A percentile compares a stretch with the other conserved stretches of the same genome.
Evolutionary conservation across 2,888 invertebrate species (phyloP).

Genomic region (Dicyrtomina minuta): DNA sequence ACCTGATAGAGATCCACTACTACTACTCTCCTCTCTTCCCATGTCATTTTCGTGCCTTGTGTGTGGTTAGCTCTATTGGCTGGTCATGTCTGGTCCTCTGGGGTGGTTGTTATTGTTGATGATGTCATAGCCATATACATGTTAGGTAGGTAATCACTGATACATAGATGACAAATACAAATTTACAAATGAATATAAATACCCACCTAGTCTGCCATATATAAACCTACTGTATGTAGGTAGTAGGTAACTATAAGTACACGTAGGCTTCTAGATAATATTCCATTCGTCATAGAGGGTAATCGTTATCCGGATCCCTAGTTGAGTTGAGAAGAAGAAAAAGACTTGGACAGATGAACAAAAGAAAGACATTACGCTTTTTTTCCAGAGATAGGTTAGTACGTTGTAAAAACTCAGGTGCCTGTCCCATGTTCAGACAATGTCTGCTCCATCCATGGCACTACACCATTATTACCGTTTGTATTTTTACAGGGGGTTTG

Average conservation of each 20-base stretch:
- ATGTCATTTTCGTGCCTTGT: background rate
- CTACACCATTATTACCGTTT: too few species aligned
- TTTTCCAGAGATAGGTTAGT: constrained; percentile 15
- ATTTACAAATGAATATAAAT: too few species aligned
- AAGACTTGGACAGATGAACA: background rate
- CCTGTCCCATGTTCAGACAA: background rate
- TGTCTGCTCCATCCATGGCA: background rate
- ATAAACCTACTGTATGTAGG: background rate
- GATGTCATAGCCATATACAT: background rate
- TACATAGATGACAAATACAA: background rate
- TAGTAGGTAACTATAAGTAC: too few species aligned
- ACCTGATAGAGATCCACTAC: background rate
- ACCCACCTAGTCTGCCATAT: too few species aligned
- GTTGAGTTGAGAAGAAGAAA: constrained; percentile 6
- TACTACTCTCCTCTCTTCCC: background rate
- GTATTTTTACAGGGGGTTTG: too few species aligned
- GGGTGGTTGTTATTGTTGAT: background rate
- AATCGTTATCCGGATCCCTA: too few species aligned
- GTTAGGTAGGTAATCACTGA: too few species aligned
- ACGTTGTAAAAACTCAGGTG: constrained; percentile 27
- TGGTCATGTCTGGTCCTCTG: background rate
- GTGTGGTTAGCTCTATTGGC: background rate
- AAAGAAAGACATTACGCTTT: constrained; percentile 26
- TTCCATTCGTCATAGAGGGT: too few species aligned
- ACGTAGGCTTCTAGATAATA: too few species aligned